A percentile compares a stretch with the other conserved stretches of the same genome.
These are phyloP conservation scores for Neotragus pygmaeus DNA, from an alignment of 2,113 vertebrate species.

Conservation along the genomic window DNA sequence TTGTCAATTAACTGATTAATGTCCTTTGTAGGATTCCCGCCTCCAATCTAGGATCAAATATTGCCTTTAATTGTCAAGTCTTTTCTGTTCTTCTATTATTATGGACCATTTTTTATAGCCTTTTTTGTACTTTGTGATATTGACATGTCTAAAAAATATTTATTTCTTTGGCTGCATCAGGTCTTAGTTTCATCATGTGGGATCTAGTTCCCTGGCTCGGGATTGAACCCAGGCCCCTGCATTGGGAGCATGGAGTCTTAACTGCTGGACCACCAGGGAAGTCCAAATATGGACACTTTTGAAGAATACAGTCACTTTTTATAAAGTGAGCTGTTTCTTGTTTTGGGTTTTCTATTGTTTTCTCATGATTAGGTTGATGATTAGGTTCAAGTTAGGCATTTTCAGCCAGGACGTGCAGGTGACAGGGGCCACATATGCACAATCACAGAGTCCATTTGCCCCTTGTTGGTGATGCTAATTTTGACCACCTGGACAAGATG, in stretches of 20 bases:
- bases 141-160: not conserved
- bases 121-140: not conserved
- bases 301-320: not conserved
- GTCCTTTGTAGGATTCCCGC: not conserved
- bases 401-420: not conserved
- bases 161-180: not conserved
- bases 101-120: not conserved
- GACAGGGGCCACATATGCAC: not conserved
- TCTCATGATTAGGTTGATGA: not conserved
- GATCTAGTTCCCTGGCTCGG: not conserved
- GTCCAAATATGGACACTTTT: not conserved
- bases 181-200: not conserved
- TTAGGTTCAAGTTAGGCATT: not conserved
- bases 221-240: not conserved
- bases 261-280: not conserved
- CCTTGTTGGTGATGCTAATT: not conserved
- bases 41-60: not conserved
- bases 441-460: accelerated
- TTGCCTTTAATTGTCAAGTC: not conserved
- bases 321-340: not conserved
- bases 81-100: not conserved
- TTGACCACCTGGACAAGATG: not conserved
- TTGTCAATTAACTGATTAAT: not conserved
- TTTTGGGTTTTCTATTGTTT: not conserved
- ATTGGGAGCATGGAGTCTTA: not conserved